Percentiles rank a stretch among this genome's conserved stretches.
These are phyloP conservation scores for Eristalis arbustorum DNA, from an alignment of 2,888 invertebrate species.

Conservation along the genomic window DNA sequence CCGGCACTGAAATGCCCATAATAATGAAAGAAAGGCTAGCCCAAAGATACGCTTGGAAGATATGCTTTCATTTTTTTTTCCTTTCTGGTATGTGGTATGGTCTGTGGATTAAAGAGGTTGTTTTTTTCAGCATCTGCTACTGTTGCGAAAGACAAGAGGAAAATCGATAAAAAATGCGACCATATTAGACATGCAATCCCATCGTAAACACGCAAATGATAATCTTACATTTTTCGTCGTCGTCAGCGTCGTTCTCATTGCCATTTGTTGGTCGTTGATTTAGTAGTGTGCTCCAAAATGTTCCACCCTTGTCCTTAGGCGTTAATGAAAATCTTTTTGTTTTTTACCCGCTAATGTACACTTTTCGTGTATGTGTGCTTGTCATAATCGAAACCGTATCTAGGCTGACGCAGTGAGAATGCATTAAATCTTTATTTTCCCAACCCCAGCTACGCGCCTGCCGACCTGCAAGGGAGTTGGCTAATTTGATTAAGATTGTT, in stretches of 20 bases:
- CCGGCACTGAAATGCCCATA: constrained; percentile 7
- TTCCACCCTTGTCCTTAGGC: constrained; percentile 1
- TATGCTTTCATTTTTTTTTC: background rate
- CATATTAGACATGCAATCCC: constrained; percentile 56
- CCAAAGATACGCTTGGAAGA: constrained; percentile 15
- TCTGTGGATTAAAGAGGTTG: background rate
- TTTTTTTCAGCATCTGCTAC: constrained; percentile 34
- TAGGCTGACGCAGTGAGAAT: constrained; percentile 19
- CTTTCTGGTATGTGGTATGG: background rate
- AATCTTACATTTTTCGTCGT: constrained; percentile 55
- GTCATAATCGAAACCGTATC: background rate
- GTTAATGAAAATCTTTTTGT: constrained; percentile 32
- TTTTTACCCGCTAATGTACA: background rate
- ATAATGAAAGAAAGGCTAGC: constrained; percentile 37
- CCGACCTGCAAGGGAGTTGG: background rate
- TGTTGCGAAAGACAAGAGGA: constrained; percentile 48
- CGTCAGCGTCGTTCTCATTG: constrained; percentile 34
- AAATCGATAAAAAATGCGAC: constrained; percentile 68
- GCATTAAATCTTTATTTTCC: background rate
- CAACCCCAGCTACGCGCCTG: background rate
- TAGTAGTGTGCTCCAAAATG: constrained; percentile 8
- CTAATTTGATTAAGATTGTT: background rate
- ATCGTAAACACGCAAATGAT: constrained; percentile 68
- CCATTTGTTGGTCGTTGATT: constrained; percentile 47
- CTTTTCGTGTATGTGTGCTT: background rate